Conservation (phyloP, 2,113 vertebrate genomes). For the human (Homo sapiens) region GRCh38 chr1:190945501-190946000, state of each 20-base stretch:
- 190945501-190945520: background rate
- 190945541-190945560: background rate
- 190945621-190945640: accelerated
- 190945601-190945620: accelerated
- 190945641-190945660: background rate
- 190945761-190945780: conserved; percentile 37
- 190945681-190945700: background rate
- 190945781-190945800: conserved; percentile 42
- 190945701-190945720: background rate
- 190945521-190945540: background rate
- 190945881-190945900: background rate
- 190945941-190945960: background rate
- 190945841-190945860: background rate
- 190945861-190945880: conserved; percentile 34
- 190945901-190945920: background rate
- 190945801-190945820: conserved; percentile 34
- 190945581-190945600: background rate
- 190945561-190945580: background rate
- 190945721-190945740: background rate
- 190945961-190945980: background rate
- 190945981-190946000: background rate
- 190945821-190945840: conserved; percentile 33
- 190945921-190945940: background rate
- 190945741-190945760: conserved; percentile 43
- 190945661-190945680: background rate